Base-by-base conservation (phyloP, 1,140 invertebrate genomes). In the Trachelipus rathkii region DNA sequence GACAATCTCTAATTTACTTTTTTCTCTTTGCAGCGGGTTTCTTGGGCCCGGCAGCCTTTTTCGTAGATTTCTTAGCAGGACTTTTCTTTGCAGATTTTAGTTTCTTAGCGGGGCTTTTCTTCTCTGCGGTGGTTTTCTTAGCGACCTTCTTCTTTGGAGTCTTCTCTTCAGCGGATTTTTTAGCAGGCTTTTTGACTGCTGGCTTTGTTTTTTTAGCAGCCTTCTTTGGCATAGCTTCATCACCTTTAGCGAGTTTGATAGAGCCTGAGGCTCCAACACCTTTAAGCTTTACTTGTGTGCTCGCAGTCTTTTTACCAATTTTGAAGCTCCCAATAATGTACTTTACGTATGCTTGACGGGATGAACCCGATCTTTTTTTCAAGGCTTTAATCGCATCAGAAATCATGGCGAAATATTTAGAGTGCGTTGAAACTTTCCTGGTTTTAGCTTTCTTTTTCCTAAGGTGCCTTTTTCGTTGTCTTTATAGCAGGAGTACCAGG, bases 261-360 rank as follows among this genome's bases (percentile, higher is more conserved):
- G 87, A 89, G 19, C 89, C 89, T 60, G 86, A 86, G 0, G 88
- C 89, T 9, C 89, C 89, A 79, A 89, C 89, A 13, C 89, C 89
- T 33, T 33, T 33, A 33, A 33, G n/a, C 81, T 89, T 89, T 44
- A 88, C 87, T 84, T 89, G 88, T 7, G 89, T 85, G 77, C 88
- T 87, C 9, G 88, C 86, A 77, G 87, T 53, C 43, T 73, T 81
- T 82, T 88, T 88, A 83, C 89, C 88, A 24, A 89, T 84, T 69
- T 88, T 89, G 84, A 89, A 89, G 66, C 85, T 87, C 4, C 86
- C 85, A n/a, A 85, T 82, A 71, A 89, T 87, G 84, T 89, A 90
- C 82, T 90, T 90, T 83, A 90, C 89, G 82, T 90, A 89, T 10
- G 88, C 89, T 78, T 88, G 86, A 46, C 89, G 83, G 0, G 89